Conservation (phyloP, 1,140 invertebrate species). For the Caenorhabditis elegans region WBcel235 BX284602.5:9294501-9295000, state of each 20-base stretch:
- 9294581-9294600: constrained; percentile 1
- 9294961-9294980: too few relatives aligned
- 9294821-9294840: not conserved
- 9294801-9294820: not conserved
- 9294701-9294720: too few relatives aligned
- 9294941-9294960: too few relatives aligned
- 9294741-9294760: too few relatives aligned
- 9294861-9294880: not conserved
- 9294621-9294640: not conserved
- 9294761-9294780: not conserved
- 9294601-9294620: not conserved
- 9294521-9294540: not conserved
- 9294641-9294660: not conserved
- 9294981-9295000: constrained; percentile 6
- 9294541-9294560: constrained; percentile 23
- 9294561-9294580: not conserved
- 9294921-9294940: not conserved
- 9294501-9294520: not conserved
- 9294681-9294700: constrained; percentile 3
- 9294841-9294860: not conserved
- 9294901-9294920: not conserved
- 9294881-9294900: not conserved
- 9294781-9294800: not conserved
- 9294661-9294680: not conserved
- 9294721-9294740: too few relatives aligned